Base-by-base conservation (phyloP, 2,888 invertebrate species). In the Heliconius cydno region DNA sequence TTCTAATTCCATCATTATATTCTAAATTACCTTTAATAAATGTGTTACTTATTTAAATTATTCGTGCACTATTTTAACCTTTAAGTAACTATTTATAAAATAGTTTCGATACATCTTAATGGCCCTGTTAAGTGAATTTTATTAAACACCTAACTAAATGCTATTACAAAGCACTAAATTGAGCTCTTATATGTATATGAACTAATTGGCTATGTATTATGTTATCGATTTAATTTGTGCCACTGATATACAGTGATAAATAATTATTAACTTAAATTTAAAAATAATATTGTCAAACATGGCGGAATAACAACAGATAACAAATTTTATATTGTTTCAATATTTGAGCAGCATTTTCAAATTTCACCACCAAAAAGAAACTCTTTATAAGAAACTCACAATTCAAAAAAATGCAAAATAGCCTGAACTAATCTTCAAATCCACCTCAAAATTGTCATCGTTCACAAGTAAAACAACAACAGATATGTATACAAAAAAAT, bases 141-240 rank as follows among this genome's bases (percentile, higher is more conserved):
- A 66, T 46, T 75, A 66, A 19, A 66, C 28, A 75, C 28, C 75
- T 75, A 75, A 41, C 75, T 75, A 75, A 12, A 46, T 66, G 28
- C 75, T 75, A 65, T 46, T 28, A 41, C 25, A 46, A 75, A 66
- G 75, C 75, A 75, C 65, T 75, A 65, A 28, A 75, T 75, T 75
- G 75, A 75, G 75, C 75, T 66, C 28, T 57, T 75, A 41, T 34
- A 63, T 65, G 25, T 52, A 60, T 73, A 65, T 30, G 25, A 60
- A 60, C 73, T 75, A 65, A 41, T 41, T 75, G 22, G 13, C 19
- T 73, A 73, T 28, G 5, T 15, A 25, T 28, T 12, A 15, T 70
- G 7, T 57, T 70, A n/a, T n/a, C 3, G 22, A 30, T 28, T 28
- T 57, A 73, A 25, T 38, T 60, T 73, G 34, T 60, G 60, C 73